Evolutionary conservation across 2,888 invertebrate genomes (phyloP).

Genomic region (Bibio marci): DNA sequence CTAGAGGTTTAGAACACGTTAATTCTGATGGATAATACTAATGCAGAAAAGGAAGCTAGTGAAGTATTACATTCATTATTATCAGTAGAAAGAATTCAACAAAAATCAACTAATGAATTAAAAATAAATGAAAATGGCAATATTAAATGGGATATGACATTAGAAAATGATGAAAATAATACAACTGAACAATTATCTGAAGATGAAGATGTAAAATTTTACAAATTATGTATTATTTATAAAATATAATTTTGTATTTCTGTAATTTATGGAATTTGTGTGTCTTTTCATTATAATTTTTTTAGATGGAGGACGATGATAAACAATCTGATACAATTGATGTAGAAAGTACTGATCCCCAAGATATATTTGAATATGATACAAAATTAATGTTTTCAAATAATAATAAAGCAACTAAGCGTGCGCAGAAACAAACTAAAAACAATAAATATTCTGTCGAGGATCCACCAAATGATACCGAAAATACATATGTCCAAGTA

Average conservation of each 20-base stretch:
- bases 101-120: background rate
- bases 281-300: background rate
- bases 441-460: background rate
- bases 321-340: background rate
- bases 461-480: constrained; percentile 22
- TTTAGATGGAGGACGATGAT: background rate
- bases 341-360: too few species aligned
- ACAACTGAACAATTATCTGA: background rate
- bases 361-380: too few species aligned
- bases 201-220: constrained; percentile 1
- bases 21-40: too few species aligned
- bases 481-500: constrained; percentile 52
- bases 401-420: too few species aligned
- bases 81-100: constrained; percentile 38
- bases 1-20: too few species aligned
- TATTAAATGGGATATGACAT: constrained; percentile 37
- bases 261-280: too few species aligned
- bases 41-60: constrained; percentile 51
- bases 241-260: too few species aligned
- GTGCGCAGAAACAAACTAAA: too few species aligned
- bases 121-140: background rate
- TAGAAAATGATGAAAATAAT: constrained; percentile 30
- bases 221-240: too few species aligned
- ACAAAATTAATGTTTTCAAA: too few species aligned
- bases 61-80: constrained; percentile 49